Conservation (phyloP, 2,113 vertebrate genomes). For the Apodemus speciosus region DNA sequence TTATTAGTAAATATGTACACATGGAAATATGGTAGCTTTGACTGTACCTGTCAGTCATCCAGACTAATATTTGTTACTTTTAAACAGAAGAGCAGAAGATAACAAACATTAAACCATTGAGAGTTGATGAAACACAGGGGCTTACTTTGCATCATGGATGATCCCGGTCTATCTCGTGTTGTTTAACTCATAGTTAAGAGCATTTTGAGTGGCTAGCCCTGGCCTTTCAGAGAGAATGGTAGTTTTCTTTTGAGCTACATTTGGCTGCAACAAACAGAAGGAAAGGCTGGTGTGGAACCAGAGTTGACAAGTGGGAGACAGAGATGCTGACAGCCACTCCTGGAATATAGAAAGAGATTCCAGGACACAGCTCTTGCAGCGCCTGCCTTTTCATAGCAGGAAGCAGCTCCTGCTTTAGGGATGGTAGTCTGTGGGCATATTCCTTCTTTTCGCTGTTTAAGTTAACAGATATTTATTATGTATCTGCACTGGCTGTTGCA, state of each 20-base stretch:
- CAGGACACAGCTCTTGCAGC: not conserved
- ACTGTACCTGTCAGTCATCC: not conserved
- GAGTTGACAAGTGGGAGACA: conserved; percentile 70
- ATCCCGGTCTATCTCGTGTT: conserved; percentile 49
- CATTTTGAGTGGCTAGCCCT: conserved; percentile 73
- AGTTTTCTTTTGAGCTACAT: conserved; percentile 79
- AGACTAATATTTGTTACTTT: conserved; percentile 26
- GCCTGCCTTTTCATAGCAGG: not conserved
- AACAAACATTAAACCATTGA: conserved; percentile 23
- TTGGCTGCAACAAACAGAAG: conserved; percentile 77
- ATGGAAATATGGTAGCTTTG: not conserved
- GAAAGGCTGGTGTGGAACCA: conserved; percentile 74
- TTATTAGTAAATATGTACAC: not conserved
- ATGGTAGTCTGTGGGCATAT: not conserved
- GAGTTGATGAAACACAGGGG: conserved; percentile 15
- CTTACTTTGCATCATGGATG: not conserved
- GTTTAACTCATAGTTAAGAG: conserved; percentile 52
- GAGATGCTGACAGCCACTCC: not conserved
- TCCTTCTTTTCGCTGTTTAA: not conserved
- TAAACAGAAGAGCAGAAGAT: conserved; percentile 16
- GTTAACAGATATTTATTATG: not conserved
- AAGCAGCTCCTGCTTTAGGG: not conserved
- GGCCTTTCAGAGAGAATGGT: conserved; percentile 79
- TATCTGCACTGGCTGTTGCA: not conserved
- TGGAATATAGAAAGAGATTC: conserved; percentile 1